Percentiles rank a stretch among this genome's conserved stretches.
phyloP scores from a whole-genome alignment of 2,888 invertebrate species.

The Palloptera scutellata region DNA sequence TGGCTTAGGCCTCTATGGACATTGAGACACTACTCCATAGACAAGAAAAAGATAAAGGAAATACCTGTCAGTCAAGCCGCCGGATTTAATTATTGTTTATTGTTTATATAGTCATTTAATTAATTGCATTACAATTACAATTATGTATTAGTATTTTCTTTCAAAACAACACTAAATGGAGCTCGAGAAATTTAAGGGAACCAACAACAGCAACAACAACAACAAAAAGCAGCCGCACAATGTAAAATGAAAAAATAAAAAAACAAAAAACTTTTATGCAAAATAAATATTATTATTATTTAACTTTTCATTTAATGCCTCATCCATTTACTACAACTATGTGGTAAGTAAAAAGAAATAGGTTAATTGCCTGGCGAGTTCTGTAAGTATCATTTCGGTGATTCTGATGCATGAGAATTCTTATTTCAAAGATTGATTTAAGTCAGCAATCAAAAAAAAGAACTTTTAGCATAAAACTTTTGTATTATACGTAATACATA shows the following conservation, averaged over 20 bases:
- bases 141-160: too few species aligned
- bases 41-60: too few species aligned
- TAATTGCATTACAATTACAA: too few species aligned
- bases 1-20: constrained; percentile 39
- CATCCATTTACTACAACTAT: too few species aligned
- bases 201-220: constrained; percentile 27
- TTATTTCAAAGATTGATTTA: constrained; percentile 10
- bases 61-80: constrained; percentile 3
- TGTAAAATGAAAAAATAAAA: constrained; percentile 15
- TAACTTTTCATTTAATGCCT: neutral
- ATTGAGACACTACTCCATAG: too few species aligned
- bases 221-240: constrained; percentile 42
- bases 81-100: constrained; percentile 7
- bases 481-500: too few species aligned
- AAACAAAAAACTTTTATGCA: constrained; percentile 11
- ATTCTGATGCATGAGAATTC: too few species aligned
- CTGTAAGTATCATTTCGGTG: too few species aligned
- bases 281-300: constrained; percentile 4
- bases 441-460: neutral
- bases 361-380: too few species aligned
- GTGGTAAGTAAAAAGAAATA: too few species aligned
- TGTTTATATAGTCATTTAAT: too few species aligned
- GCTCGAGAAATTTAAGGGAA: constrained; percentile 15
- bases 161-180: constrained; percentile 7
- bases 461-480: too few species aligned